Evolutionary conservation across 1,140 invertebrate species (phyloP).

Genomic region (Nixonia krombeini): DNA sequence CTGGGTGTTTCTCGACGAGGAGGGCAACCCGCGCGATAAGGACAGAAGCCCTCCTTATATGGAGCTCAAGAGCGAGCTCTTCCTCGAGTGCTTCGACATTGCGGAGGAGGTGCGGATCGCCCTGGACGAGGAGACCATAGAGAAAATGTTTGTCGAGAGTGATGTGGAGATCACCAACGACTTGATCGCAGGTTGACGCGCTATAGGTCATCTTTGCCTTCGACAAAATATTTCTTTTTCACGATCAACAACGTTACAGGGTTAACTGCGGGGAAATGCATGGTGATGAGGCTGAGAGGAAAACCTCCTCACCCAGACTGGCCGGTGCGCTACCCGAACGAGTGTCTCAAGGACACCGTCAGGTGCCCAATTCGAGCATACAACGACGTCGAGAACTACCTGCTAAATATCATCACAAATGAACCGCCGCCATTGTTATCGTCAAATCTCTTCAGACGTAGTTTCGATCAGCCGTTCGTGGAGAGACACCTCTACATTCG

Average conservation of each 20-base stretch:
- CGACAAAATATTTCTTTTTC: too few relatives aligned
- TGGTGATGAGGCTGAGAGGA: conserved; percentile 54
- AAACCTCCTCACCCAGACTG: conserved; percentile 55
- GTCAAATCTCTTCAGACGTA: conserved; percentile 10
- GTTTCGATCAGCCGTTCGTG: conserved; percentile 33
- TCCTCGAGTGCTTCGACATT: conserved; percentile 57
- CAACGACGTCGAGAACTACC: conserved; percentile 60
- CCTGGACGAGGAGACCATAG: conserved; percentile 46
- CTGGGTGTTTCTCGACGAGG: conserved; percentile 55
- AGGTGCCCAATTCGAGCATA: conserved; percentile 51
- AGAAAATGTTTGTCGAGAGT: conserved; percentile 54
- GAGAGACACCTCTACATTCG: conserved; percentile 40
- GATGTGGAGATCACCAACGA: conserved; percentile 42
- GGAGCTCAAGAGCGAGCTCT: conserved; percentile 53
- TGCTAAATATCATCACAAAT: conserved; percentile 38
- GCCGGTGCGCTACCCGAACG: conserved; percentile 52
- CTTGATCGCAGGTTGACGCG: conserved; percentile 42
- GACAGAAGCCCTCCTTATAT: conserved; percentile 48
- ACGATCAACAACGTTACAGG: conserved; percentile 38
- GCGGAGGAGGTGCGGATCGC: conserved; percentile 49
- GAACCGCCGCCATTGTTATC: conserved; percentile 29
- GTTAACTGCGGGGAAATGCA: conserved; percentile 46
- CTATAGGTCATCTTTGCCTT: too few relatives aligned
- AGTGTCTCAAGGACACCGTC: conserved; percentile 19
- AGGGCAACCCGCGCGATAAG: conserved; percentile 47